phyloP scores from a whole-genome alignment of 23 tunicate genomes.

The Halocynthia roretzi region DNA sequence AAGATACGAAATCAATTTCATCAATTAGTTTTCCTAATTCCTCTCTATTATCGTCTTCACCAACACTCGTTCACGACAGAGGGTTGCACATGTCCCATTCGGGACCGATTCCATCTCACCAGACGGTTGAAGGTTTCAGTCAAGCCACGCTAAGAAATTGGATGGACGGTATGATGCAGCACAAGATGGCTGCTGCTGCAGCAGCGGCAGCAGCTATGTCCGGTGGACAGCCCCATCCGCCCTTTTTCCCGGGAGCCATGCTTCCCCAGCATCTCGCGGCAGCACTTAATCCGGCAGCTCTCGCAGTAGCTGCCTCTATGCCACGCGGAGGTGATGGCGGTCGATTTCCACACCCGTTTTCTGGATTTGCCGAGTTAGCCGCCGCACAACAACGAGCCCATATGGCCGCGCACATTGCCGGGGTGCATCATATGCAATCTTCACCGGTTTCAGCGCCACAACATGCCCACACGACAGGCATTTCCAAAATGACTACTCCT shows the following conservation, averaged over 20 bases:
- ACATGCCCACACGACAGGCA: too few relatives aligned
- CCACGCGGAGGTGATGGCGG: conserved; percentile 18
- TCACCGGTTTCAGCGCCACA: too few relatives aligned
- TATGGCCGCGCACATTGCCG: conserved; percentile 18
- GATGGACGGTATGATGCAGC: conserved; percentile 55
- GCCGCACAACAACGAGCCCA: conserved; percentile 35
- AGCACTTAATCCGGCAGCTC: conserved; percentile 17
- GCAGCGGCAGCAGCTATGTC: conserved; percentile 30
- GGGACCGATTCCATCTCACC: conserved; percentile 3
- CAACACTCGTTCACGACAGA: not conserved
- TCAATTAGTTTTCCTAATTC: not conserved
- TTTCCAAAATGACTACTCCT: not conserved
- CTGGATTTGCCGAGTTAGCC: conserved; percentile 24
- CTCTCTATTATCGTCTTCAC: conserved; percentile 16
- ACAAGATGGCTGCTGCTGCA: conserved; percentile 37
- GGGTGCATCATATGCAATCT: conserved; percentile 1
- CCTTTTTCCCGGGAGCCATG: conserved; percentile 12
- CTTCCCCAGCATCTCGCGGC: conserved; percentile 24
- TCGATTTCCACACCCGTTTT: conserved; percentile 14
- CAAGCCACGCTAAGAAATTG: conserved; percentile 35
- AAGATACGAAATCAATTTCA: not conserved
- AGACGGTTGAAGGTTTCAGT: conserved; percentile 1
- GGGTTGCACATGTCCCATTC: conserved; percentile 1
- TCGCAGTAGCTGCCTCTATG: conserved; percentile 6
- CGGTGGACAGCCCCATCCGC: conserved; percentile 5